Conservation (phyloP, 2,113 vertebrate species). For the Mus pahari region DNA sequence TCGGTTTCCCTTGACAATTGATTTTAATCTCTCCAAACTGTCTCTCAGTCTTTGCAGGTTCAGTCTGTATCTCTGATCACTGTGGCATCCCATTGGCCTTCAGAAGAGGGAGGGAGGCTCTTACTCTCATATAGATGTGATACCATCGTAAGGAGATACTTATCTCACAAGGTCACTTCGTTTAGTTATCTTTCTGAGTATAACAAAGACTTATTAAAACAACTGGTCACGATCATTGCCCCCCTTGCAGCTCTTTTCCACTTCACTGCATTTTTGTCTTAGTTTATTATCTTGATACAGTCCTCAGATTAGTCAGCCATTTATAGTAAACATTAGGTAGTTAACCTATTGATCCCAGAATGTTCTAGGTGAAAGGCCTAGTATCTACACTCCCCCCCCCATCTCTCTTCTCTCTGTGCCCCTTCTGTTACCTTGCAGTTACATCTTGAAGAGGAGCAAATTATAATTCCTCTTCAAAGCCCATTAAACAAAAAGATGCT, state of each 20-base stretch:
- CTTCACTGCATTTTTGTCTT: slow-evolving; percentile 1
- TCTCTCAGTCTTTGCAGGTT: neutral
- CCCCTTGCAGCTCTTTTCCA: neutral
- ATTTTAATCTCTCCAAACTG: neutral
- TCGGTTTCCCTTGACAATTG: neutral
- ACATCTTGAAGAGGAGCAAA: neutral
- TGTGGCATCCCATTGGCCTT: neutral
- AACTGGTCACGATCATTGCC: neutral
- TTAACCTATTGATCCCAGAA: slow-evolving; percentile 20
- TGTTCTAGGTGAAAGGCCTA: neutral
- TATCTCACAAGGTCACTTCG: neutral
- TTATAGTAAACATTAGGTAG: neutral
- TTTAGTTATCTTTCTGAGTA: slow-evolving; percentile 1
- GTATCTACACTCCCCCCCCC: neutral
- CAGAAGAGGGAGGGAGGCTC: neutral
- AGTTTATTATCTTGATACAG: neutral
- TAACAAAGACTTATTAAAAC: neutral
- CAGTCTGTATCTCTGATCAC: neutral
- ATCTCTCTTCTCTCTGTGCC: neutral
- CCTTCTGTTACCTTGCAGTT: neutral
- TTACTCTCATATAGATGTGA: neutral
- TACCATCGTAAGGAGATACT: neutral
- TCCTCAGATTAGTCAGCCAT: neutral
- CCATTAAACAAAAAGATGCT: neutral
- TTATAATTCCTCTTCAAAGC: slow-evolving; percentile 33